Percentiles rank a stretch among this genome's conserved stretches.
phyloP scores from a whole-genome alignment of 2,888 invertebrate species.

The Gryllus longicercus region DNA sequence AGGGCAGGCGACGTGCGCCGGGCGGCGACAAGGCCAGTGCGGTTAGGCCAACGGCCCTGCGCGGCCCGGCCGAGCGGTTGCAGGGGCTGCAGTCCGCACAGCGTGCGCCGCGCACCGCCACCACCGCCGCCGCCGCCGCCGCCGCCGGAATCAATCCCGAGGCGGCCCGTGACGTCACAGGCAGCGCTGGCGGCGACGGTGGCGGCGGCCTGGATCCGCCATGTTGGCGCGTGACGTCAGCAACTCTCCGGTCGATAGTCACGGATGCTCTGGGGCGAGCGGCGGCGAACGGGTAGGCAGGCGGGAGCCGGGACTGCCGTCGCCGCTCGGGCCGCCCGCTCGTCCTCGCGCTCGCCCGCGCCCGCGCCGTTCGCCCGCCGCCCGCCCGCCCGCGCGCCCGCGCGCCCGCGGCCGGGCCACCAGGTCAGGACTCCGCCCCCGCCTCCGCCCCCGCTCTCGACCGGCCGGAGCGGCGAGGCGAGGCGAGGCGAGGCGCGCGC shows the following conservation, averaged over 20 bases:
- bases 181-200: conserved; percentile 5
- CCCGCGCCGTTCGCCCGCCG: too few species aligned
- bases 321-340: too few species aligned
- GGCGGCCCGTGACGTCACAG: conserved; percentile 45
- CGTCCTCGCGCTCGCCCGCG: too few species aligned
- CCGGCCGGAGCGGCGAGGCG: too few species aligned
- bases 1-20: too few species aligned
- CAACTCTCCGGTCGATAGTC: conserved; percentile 42
- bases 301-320: not conserved
- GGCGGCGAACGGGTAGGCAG: not conserved
- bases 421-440: too few species aligned
- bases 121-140: not conserved
- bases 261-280: not conserved
- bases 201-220: conserved; percentile 41
- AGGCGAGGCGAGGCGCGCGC: too few species aligned
- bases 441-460: too few species aligned
- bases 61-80: not conserved
- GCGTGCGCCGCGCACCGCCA: too few species aligned
- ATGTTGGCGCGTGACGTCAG: conserved; percentile 53
- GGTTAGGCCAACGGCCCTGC: not conserved
- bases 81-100: not conserved
- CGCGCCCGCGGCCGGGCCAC: too few species aligned
- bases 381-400: too few species aligned
- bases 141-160: conserved; percentile 31
- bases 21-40: not conserved